Evolutionary conservation across 2,113 vertebrate species (phyloP), one percentile per base, ranked within the genome.

Genomic region (Cyprinodon tularosa): DNA sequence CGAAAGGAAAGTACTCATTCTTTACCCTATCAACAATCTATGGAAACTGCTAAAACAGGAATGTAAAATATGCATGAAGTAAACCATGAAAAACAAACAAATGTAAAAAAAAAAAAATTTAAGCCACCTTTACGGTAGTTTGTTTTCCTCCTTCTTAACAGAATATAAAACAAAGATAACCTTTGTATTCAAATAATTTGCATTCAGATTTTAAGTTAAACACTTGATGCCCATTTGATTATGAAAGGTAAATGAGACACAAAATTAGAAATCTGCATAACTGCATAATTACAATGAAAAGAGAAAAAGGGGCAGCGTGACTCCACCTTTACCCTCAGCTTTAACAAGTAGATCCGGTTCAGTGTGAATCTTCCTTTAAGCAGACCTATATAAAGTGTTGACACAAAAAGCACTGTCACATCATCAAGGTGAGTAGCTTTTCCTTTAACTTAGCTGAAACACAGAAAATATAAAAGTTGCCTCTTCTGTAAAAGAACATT

Each of bases 271-370:
- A 42, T 42, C 42, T 42, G 50, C 50, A 57, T n/a, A 3, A n/a
- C 14, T 20, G 50, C 20, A 14, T n/a, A 20, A n/a, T n/a, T 9
- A 64, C 3, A 20, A 12, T 8, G 29, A 29, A 29, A 29, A 29
- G 29, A 29, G 1, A 29, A 29, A 29, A 29, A 29, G 2, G 29
- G 29, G 29, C 29, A 1, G 29, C 29, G 1, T 29, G 1, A 29
- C 29, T 29, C 29, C 29, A 29, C 29, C 29, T 29, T 29, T 29
- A 29, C 29, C 29, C 29, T 29, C 29, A 29, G 29, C 29, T 29
- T 29, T 10, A 78, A 83, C 78, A 60, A 57, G 84, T 79, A 22
- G 8, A 74, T 62, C 72, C 4, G 59, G 79, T 78, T 48, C 57
- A 20, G 29, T 47, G 0, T 60, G 59, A 40, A 66, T 13, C 45